Evolutionary conservation across 2,113 vertebrate species (phyloP).

Genomic region (Tympanuchus pallidicinctus): DNA sequence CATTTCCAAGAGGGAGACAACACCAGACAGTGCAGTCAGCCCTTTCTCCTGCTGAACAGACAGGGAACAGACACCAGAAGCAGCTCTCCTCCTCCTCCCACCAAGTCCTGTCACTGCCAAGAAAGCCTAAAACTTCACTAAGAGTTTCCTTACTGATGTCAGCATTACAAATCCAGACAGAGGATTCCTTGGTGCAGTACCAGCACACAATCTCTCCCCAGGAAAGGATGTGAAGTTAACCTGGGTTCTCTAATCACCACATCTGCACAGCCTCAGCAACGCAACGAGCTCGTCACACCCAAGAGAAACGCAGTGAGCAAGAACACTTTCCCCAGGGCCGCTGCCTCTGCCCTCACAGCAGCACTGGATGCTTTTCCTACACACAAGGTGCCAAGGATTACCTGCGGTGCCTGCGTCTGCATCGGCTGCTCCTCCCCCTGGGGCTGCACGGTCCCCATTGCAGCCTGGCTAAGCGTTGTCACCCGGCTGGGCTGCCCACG

Average conservation of each 20-base stretch:
- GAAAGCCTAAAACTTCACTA: not conserved
- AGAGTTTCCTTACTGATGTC: not conserved
- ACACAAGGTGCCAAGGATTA: not conserved
- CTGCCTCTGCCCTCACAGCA: not conserved
- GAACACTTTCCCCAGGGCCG: not conserved
- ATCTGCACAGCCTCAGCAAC: not conserved
- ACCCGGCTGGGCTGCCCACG: conserved; percentile 86
- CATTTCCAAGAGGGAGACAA: not conserved
- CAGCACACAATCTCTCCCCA: rapidly evolving
- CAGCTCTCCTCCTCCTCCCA: not conserved
- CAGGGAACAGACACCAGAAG: not conserved
- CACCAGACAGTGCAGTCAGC: not conserved
- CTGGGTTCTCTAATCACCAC: rapidly evolving
- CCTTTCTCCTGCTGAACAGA: not conserved
- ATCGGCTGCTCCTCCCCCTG: conserved; percentile 66
- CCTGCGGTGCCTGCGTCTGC: conserved; percentile 72
- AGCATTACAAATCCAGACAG: rapidly evolving
- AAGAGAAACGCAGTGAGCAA: not conserved
- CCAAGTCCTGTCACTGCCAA: not conserved
- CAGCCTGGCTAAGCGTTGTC: conserved; percentile 81
- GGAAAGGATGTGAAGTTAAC: not conserved
- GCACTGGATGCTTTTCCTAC: rapidly evolving
- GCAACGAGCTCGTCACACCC: not conserved
- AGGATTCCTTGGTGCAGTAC: rapidly evolving
- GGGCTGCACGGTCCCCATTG: conserved; percentile 40